Percentiles rank a stretch among this genome's conserved stretches.
These are phyloP conservation scores for Podabrus alpinus DNA, from an alignment of 2,888 invertebrate species.

Conservation along the genomic window DNA sequence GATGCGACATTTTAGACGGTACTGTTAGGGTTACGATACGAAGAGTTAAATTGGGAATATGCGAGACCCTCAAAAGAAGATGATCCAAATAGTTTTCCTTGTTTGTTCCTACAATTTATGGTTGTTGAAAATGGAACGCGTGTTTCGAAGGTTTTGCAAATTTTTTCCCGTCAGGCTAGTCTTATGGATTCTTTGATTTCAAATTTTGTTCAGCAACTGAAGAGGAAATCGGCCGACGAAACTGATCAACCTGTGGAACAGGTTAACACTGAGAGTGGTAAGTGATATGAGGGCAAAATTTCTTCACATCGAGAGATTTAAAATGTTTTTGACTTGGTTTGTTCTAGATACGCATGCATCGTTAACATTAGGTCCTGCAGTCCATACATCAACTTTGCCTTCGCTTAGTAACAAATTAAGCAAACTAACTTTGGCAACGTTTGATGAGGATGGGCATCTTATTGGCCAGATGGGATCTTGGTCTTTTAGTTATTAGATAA, in stretches of 20 bases:
- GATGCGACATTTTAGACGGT: constrained; percentile 67
- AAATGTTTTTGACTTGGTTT: not conserved
- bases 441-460: constrained; percentile 86
- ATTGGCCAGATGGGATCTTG: constrained; percentile 87
- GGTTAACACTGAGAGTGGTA: constrained; percentile 46
- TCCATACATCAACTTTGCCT: constrained; percentile 57
- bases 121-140: constrained; percentile 76
- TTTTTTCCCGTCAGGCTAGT: constrained; percentile 74
- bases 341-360: constrained; percentile 56
- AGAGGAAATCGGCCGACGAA: constrained; percentile 56
- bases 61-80: constrained; percentile 84
- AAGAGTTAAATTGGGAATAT: constrained; percentile 92
- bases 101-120: constrained; percentile 89
- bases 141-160: constrained; percentile 80
- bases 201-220: constrained; percentile 78
- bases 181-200: constrained; percentile 88
- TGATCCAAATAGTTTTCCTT: constrained; percentile 85
- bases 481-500: constrained; percentile 64
- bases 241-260: constrained; percentile 53
- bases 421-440: constrained; percentile 83
- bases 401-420: constrained; percentile 84
- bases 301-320: not conserved
- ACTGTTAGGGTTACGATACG: constrained; percentile 81
- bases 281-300: constrained; percentile 42
- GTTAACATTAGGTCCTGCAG: constrained; percentile 49